Base-by-base conservation (phyloP, 1,140 invertebrate species). In the Anoplolepis gracilipes region DNA sequence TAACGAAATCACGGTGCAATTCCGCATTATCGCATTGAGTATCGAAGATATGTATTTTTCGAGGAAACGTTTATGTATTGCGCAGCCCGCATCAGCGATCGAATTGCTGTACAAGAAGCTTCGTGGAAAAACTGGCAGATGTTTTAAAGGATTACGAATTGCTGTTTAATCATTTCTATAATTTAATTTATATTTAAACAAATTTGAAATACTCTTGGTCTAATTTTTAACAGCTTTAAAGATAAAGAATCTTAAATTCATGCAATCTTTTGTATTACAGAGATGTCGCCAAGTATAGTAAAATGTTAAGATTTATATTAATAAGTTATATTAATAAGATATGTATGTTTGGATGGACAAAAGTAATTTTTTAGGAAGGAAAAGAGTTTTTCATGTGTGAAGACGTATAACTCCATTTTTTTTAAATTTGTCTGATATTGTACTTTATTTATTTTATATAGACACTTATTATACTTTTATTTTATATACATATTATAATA, bases 1-100 rank as follows among this genome's bases (percentile, higher is more conserved):
- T 65, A 72, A 72, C 53, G 11, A 72, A 82, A 72, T 82, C 19
- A 19, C 25, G 6, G 10, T 49, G 39, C 16, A 22, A 59, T 13
- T 30, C 53, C 11, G 33, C 46, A 28, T 55, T 67, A 67, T 28
- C 22, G 28, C 36, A 62, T 46, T 65, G 65, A 46, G 8, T 16
- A 65, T 78, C 13, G 30, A 49, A 49, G 42, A 67, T 2, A 22
- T 59, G 42, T 19, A 19, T 30, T 70, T 70, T 49, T 53, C 57
- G 30, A 70, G 25, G 16, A 81, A 59, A 42, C 13, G 5, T n/a
- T 19, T 69, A 8, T 2, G 19, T 77, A 61, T 76, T 49, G 33
- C n/a, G 22, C 28, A 8, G 36, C 8, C 36, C 30, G 36, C 36
- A 53, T 53, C 4, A 49, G 39, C 39, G 7, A n/a, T 22, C 13